A percentile compares a stretch with the other conserved stretches of the same genome.
phyloP scores from a whole-genome alignment of 2,113 vertebrate species.

The Trematocara variabile region DNA sequence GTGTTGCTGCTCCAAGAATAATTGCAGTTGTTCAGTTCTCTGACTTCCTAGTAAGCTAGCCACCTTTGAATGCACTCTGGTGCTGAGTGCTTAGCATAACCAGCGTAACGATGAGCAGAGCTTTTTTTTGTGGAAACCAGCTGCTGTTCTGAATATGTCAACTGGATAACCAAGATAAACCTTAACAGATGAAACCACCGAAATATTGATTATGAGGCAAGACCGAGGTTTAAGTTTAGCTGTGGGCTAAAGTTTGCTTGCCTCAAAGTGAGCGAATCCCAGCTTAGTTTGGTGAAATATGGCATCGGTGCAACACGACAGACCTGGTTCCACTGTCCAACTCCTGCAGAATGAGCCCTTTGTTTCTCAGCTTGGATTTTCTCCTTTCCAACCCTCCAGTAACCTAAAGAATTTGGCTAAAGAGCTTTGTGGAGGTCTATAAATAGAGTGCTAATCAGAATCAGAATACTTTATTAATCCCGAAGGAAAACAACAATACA shows the following conservation, averaged over 20 bases:
- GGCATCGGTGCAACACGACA: constrained; percentile 19
- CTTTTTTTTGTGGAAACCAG: neutral
- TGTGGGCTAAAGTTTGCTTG: neutral
- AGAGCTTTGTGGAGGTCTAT: constrained; percentile 47
- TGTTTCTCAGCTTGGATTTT: constrained; percentile 44
- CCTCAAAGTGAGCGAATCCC: neutral
- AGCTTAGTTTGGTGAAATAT: constrained; percentile 24
- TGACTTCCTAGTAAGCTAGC: neutral
- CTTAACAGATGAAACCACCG: neutral
- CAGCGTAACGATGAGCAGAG: neutral
- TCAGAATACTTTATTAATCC: too few species aligned
- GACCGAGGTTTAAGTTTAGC: neutral
- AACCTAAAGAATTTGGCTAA: constrained; percentile 63
- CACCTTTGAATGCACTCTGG: neutral
- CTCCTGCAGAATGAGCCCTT: constrained; percentile 58
- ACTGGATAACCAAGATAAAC: neutral
- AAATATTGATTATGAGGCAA: neutral
- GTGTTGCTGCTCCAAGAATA: neutral
- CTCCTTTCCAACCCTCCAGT: constrained; percentile 41
- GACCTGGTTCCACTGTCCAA: constrained; percentile 42
- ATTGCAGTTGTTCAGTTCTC: neutral
- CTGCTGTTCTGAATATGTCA: neutral
- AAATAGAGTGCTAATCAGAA: constrained; percentile 57
- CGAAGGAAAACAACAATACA: constrained; percentile 41
- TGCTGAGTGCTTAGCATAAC: neutral